A percentile compares a stretch with the other conserved stretches of the same genome.
These are phyloP conservation scores for Netelia inedita DNA, from an alignment of 2,888 invertebrate species.

Conservation along the genomic window DNA sequence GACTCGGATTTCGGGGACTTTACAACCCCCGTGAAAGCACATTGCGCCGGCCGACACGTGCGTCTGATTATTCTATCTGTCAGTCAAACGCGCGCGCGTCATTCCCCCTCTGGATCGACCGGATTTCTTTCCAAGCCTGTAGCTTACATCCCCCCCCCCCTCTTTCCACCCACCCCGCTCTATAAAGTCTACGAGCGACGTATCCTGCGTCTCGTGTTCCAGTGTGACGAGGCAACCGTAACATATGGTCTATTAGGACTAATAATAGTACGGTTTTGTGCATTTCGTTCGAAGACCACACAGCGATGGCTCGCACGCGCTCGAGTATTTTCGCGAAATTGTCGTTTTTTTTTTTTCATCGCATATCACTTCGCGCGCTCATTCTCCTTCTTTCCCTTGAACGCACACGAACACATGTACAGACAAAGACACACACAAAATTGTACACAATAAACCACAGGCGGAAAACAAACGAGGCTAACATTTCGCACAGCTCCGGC, in stretches of 20 bases:
- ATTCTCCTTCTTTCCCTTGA: constrained; percentile 11
- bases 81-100: constrained; percentile 16
- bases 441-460: constrained; percentile 10
- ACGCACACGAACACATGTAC: background rate
- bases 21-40: background rate
- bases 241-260: constrained; percentile 84
- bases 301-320: constrained; percentile 25
- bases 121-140: background rate
- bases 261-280: constrained; percentile 79
- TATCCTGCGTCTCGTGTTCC: constrained; percentile 44
- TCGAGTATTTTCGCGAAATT: background rate
- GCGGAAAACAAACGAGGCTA: constrained; percentile 33
- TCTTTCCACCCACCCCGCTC: background rate
- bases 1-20: background rate
- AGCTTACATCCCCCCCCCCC: background rate
- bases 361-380: constrained; percentile 14
- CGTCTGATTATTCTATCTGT: constrained; percentile 60
- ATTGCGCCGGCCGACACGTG: constrained; percentile 49
- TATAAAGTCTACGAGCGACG: constrained; percentile 41
- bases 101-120: background rate
- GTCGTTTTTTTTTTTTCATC: constrained; percentile 1
- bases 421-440: constrained; percentile 1
- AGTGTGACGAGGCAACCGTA: constrained; percentile 69
- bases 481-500: constrained; percentile 16
- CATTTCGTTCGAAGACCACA: constrained; percentile 44